A percentile compares a stretch with the other conserved stretches of the same genome.
These are phyloP conservation scores for Steinernema khuongi DNA, from an alignment of 1,140 invertebrate genomes.

Conservation along the genomic window DNA sequence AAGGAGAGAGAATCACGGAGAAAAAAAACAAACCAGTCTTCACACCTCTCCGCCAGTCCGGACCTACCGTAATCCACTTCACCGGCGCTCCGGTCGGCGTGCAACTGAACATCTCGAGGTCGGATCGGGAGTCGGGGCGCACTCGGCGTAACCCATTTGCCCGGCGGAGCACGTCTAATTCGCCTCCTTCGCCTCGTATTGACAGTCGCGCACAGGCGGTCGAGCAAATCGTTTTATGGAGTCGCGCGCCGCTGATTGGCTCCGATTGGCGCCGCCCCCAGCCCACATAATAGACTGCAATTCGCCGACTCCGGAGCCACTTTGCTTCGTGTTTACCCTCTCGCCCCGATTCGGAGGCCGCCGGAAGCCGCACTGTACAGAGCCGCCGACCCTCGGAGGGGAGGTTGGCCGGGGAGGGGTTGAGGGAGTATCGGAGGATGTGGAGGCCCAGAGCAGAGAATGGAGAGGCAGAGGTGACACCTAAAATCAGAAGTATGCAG, in stretches of 20 bases:
- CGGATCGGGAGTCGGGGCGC: background rate
- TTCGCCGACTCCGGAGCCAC: constrained; percentile 9
- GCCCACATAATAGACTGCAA: constrained; percentile 8
- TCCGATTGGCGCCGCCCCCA: constrained; percentile 11
- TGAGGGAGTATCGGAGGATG: background rate
- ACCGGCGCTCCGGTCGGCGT: background rate
- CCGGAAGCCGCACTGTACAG: background rate
- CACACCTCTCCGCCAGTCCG: no score
- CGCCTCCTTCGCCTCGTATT: constrained; percentile 14
- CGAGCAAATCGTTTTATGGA: constrained; percentile 10
- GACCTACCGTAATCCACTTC: no score
- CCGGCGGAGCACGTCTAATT: constrained; percentile 10
- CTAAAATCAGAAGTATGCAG: background rate
- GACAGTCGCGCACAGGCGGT: constrained; percentile 6
- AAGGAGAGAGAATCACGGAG: no score
- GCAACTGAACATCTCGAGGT: background rate
- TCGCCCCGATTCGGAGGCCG: background rate
- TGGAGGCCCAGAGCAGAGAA: background rate
- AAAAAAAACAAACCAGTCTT: no score
- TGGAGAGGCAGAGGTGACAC: no score
- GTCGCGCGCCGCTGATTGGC: constrained; percentile 3
- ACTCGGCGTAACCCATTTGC: background rate
- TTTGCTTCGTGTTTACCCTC: constrained; percentile 4
- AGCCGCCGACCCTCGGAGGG: background rate
- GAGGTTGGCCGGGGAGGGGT: no score